phyloP scores from a whole-genome alignment of 2,888 invertebrate genomes.

The Clistopyga incitator region DNA sequence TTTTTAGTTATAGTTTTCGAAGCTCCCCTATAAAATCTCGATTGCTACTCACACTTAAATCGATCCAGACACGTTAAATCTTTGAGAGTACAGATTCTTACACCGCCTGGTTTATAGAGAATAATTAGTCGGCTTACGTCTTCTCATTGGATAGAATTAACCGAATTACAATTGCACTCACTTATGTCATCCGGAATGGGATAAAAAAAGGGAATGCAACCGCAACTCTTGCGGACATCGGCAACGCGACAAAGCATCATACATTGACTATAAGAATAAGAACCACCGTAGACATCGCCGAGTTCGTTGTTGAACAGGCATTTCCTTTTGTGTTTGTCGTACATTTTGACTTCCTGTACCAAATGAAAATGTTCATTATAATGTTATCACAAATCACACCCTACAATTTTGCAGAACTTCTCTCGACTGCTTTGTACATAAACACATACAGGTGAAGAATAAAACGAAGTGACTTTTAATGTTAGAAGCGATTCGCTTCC shows the following conservation, averaged over 20 bases:
- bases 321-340: constrained; percentile 65
- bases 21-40: background rate
- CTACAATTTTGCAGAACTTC: background rate
- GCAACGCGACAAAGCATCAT: constrained; percentile 86
- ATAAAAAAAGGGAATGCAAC: constrained; percentile 87
- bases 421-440: background rate
- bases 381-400: too few species aligned
- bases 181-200: constrained; percentile 82
- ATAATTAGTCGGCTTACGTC: background rate
- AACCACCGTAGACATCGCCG: constrained; percentile 72
- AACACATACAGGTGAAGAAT: constrained; percentile 65
- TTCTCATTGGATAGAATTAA: background rate
- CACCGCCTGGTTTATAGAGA: constrained; percentile 60
- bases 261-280: constrained; percentile 87
- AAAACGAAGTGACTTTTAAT: constrained; percentile 73
- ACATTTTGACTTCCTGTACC: constrained; percentile 65
- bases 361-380: constrained; percentile 12
- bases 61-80: constrained; percentile 86
- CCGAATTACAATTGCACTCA: constrained; percentile 34
- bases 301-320: constrained; percentile 73
- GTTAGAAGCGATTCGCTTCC: constrained; percentile 76
- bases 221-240: constrained; percentile 85
- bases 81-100: constrained; percentile 85
- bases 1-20: too few species aligned
- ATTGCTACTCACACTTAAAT: constrained; percentile 84